Percentiles rank a stretch among this genome's conserved stretches.
Evolutionary conservation across 2,888 invertebrate species (phyloP).

Genomic region (Andrena trimmerana): DNA sequence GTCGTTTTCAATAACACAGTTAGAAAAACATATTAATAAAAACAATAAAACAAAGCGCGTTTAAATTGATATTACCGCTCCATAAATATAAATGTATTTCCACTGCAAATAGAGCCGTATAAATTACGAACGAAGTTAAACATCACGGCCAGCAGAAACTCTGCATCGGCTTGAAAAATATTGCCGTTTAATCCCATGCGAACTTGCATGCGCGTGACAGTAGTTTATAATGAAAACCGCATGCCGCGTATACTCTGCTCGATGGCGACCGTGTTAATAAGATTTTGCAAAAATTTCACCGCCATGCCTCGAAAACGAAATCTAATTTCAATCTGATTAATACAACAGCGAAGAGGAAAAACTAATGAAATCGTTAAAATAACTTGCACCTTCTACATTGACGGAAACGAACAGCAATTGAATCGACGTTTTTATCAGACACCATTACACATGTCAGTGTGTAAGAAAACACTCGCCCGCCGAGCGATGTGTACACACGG

Average conservation of each 20-base stretch:
- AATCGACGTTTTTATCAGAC: not conserved
- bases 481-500: not conserved
- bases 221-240: conserved; percentile 9
- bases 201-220: not conserved
- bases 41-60: not conserved
- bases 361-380: not conserved
- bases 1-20: not conserved
- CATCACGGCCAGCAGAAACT: not conserved
- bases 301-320: not conserved
- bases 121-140: not conserved
- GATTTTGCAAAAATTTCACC: conserved; percentile 14
- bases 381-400: not conserved
- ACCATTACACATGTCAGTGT: not conserved
- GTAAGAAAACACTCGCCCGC: not conserved
- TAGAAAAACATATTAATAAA: not conserved
- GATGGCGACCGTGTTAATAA: conserved; percentile 18
- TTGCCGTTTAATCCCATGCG: conserved; percentile 31
- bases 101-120: not conserved
- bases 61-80: not conserved
- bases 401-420: too few species aligned
- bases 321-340: not conserved
- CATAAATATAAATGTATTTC: not conserved
- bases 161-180: conserved; percentile 23
- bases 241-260: not conserved
- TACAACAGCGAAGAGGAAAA: not conserved